A percentile compares a stretch with the other conserved stretches of the same genome.
phyloP scores from a whole-genome alignment of 53 echinoderm and acorn worm species.

The Crossaster papposus region DNA sequence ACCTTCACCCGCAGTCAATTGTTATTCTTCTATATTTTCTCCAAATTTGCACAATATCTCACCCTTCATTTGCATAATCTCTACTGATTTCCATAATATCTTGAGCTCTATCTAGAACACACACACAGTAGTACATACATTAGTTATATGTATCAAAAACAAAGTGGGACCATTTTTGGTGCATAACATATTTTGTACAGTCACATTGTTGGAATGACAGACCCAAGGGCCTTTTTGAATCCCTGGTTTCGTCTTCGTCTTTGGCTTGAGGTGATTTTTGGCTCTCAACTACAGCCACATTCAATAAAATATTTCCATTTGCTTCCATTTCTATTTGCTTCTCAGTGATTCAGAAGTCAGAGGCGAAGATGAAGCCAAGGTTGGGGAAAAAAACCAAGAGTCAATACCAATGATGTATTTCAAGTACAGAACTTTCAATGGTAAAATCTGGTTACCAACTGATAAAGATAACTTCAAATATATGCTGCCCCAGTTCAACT shows the following conservation, averaged over 20 bases:
- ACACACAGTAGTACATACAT: neutral
- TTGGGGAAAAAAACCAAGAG: too few relatives aligned
- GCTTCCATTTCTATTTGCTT: too few relatives aligned
- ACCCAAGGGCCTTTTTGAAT: too few relatives aligned
- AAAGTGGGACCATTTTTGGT: neutral
- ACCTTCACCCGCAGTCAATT: neutral
- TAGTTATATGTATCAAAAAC: neutral
- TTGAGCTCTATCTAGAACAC: constrained; percentile 10
- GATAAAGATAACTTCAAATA: neutral
- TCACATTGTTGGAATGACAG: constrained; percentile 26
- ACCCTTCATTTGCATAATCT: constrained; percentile 32
- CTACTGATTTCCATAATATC: constrained; percentile 2
- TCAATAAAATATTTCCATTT: too few relatives aligned
- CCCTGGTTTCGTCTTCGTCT: too few relatives aligned
- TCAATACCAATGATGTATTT: too few relatives aligned
- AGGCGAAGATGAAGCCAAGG: too few relatives aligned
- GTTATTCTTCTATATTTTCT: constrained; percentile 7
- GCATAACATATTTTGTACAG: constrained; percentile 23
- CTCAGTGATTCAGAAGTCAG: too few relatives aligned
- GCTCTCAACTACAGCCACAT: too few relatives aligned
- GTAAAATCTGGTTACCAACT: neutral
- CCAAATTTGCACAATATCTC: constrained; percentile 1
- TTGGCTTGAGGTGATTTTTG: too few relatives aligned
- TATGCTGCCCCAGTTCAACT: too few relatives aligned
- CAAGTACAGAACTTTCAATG: neutral